phyloP scores from a whole-genome alignment of 2,888 invertebrate species.

The Amphiduros pacificus region DNA sequence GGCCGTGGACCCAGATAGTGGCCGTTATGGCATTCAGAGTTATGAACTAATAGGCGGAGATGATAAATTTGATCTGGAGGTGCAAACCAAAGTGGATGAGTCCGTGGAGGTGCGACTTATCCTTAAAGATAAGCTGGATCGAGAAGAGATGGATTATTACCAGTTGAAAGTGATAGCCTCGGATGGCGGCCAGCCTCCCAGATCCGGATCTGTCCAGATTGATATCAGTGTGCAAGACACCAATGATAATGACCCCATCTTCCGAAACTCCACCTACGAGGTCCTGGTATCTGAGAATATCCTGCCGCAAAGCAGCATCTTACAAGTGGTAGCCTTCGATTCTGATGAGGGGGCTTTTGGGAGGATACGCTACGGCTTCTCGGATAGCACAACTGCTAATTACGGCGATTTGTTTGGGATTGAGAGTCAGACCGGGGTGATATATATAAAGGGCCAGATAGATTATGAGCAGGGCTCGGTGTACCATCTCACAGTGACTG shows the following conservation, averaged over 20 bases:
- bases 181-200: slow-evolving; percentile 61
- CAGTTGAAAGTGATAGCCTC: slow-evolving; percentile 24
- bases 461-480: slow-evolving; percentile 23
- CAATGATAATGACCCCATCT: slow-evolving; percentile 30
- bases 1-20: slow-evolving; percentile 18
- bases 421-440: slow-evolving; percentile 13
- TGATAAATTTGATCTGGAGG: slow-evolving; percentile 10
- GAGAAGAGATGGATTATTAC: slow-evolving; percentile 26
- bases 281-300: slow-evolving; percentile 29
- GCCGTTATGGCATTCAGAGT: slow-evolving; percentile 4
- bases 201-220: slow-evolving; percentile 26
- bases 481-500: slow-evolving; percentile 24
- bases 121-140: slow-evolving; percentile 25
- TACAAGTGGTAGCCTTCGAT: slow-evolving; percentile 30
- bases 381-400: slow-evolving; percentile 14
- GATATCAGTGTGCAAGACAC: slow-evolving; percentile 26
- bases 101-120: slow-evolving; percentile 27
- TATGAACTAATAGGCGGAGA: slow-evolving; percentile 14
- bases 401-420: slow-evolving; percentile 24
- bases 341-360: slow-evolving; percentile 30
- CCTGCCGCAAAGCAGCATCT: slow-evolving; percentile 14
- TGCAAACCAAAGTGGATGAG: slow-evolving; percentile 23
- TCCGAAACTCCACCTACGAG: slow-evolving; percentile 26
- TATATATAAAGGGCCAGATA: slow-evolving; percentile 16
- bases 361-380: slow-evolving; percentile 22